Evolutionary conservation across 1,140 invertebrate genomes (phyloP), one percentile per base, ranked within the genome.

Genomic region (Diploscapter pachys): DNA sequence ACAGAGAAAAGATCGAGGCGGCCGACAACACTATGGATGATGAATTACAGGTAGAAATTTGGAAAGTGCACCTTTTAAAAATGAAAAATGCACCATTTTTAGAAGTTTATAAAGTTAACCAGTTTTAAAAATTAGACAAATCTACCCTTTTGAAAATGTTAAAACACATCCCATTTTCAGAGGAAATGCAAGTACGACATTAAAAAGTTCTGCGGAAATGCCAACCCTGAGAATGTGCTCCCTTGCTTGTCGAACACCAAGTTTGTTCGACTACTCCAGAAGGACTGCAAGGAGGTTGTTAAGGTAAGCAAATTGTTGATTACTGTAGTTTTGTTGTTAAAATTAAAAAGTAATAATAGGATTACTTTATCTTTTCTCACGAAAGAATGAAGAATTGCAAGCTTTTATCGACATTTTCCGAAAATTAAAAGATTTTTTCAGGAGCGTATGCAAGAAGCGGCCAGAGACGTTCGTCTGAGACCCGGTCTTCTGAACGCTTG

Each of bases 201-300:
- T 81, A 85, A 83, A 54, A 83, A 81, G 72, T 83, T 85, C 78
- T 88, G 88, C 77, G 77, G 56, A 5, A 69, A 79, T 48, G 77
- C 83, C 51, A 65, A 80, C 5, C 75, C 80, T 31, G 78, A 83
- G 8, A 84, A 86, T 54, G 82, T 88, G 6, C 78, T 88, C 51
- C 80, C 81, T 51, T 89, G 88, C 83, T 88, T 91, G 68, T 87
- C 91, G 87, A 90, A 88, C 77, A 89, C 92, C 80, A 93, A 92
- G 84, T 91, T 95, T 83, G 90, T 93, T 5, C 79, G 86, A 88
- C 31, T 89, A 89, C 49, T 97, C 95, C 87, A 95, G 85, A 89
- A 91, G 70, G 91, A 91, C 68, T 99, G 96, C 86, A 67, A 71
- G 62, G 63, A 31, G 3, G 52, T 74, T 49, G 73, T 74, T 3